These are phyloP conservation scores for Margarornis squamiger DNA, from an alignment of 2,797 vertebrate species.

Conservation along the genomic window DNA sequence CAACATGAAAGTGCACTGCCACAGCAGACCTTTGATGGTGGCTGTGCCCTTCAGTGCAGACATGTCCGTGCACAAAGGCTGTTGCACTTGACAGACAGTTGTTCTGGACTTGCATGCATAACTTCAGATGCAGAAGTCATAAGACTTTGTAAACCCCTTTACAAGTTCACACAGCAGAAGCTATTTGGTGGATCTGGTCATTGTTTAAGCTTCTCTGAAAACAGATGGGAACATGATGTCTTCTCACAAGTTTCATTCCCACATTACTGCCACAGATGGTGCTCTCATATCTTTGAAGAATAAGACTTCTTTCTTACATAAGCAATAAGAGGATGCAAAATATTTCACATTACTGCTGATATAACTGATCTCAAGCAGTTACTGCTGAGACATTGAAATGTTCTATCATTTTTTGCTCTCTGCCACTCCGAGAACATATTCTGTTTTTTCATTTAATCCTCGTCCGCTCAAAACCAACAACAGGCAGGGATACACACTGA, in stretches of 20 bases:
- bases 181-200: neutral
- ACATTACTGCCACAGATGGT: slow-evolving; percentile 28
- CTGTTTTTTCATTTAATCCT: neutral
- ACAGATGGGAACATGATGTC: slow-evolving; percentile 50
- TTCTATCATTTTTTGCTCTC: neutral
- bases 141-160: slow-evolving; percentile 35
- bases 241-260: slow-evolving; percentile 12
- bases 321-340: slow-evolving; percentile 47
- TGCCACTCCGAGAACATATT: neutral
- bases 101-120: neutral
- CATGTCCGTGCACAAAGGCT: fast-evolving
- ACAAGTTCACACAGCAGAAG: slow-evolving; percentile 16
- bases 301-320: neutral
- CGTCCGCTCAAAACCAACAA: neutral
- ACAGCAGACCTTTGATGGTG: neutral
- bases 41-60: neutral
- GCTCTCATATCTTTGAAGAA: slow-evolving; percentile 30
- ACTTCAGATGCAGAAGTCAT: slow-evolving; percentile 38
- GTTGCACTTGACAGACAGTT: neutral
- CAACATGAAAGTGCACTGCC: neutral
- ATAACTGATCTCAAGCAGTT: slow-evolving; percentile 33
- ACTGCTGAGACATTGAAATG: neutral
- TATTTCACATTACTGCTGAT: slow-evolving; percentile 17
- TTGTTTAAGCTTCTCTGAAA: slow-evolving; percentile 53
- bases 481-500: neutral